Conservation (phyloP, 2,113 vertebrate species). For the Sigmodon hispidus region DNA sequence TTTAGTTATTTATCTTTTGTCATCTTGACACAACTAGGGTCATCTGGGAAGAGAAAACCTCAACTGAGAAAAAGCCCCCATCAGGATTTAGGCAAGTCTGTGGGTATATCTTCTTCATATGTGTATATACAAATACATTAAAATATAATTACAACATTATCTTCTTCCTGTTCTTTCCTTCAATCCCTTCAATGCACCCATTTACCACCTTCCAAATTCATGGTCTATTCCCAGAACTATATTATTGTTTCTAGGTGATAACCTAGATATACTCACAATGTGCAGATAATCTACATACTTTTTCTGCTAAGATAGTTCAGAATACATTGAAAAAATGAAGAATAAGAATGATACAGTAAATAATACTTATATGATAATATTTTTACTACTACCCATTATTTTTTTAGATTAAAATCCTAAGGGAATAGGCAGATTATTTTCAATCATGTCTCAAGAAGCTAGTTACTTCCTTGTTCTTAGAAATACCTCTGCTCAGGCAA, state of each 20-base stretch:
- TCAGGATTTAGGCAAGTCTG: background rate
- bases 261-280: background rate
- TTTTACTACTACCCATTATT: background rate
- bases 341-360: background rate
- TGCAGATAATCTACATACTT: conserved; percentile 19
- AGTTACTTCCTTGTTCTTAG: conserved; percentile 20
- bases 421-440: background rate
- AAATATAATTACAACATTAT: background rate
- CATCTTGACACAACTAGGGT: background rate
- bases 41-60: background rate
- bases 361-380: background rate
- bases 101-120: background rate
- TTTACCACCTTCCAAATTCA: background rate
- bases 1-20: background rate
- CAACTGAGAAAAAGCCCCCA: background rate
- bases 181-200: background rate
- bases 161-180: background rate
- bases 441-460: background rate
- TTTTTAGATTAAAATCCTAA: conserved; percentile 42
- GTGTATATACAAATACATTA: background rate
- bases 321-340: background rate
- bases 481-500: background rate
- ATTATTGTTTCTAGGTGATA: background rate
- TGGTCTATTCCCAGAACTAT: background rate
- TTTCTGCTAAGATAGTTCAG: conserved; percentile 12